Conservation (phyloP, 2,888 invertebrate genomes). For the Athalia cordata region DNA sequence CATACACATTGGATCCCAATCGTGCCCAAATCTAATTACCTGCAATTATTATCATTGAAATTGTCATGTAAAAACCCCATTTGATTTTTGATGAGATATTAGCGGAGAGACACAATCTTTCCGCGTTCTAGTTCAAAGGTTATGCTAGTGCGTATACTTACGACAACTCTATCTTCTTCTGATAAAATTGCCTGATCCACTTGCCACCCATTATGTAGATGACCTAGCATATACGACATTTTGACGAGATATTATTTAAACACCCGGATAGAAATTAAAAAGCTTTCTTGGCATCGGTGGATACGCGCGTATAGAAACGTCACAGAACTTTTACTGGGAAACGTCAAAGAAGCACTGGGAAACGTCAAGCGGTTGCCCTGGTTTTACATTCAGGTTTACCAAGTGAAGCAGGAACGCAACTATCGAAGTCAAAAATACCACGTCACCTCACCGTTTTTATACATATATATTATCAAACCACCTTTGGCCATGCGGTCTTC, state of each 20-base stretch:
- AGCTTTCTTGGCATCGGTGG: neutral
- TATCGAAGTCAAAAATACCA: too few species aligned
- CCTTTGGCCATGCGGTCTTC: too few species aligned
- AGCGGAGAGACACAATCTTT: neutral
- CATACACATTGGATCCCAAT: conserved; percentile 99
- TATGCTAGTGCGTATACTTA: conserved; percentile 74
- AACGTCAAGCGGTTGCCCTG: too few species aligned
- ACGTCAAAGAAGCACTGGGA: too few species aligned
- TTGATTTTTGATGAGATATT: neutral
- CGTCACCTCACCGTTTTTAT: too few species aligned
- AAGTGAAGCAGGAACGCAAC: too few species aligned
- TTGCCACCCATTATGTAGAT: conserved; percentile 99
- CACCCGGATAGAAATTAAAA: neutral
- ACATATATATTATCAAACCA: too few species aligned
- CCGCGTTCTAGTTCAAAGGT: conserved; percentile 41
- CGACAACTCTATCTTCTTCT: conserved; percentile 98
- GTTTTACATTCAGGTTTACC: too few species aligned
- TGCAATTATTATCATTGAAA: conserved; percentile 63
- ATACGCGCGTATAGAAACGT: neutral
- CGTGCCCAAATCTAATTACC: conserved; percentile 98
- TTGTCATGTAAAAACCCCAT: neutral
- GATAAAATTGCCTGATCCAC: conserved; percentile 99
- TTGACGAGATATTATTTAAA: conserved; percentile 60
- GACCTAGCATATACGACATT: conserved; percentile 99
- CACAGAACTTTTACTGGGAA: too few species aligned